Evolutionary conservation across 2,888 invertebrate genomes (phyloP).

Genomic region (Omphaloscelis lunosa): DNA sequence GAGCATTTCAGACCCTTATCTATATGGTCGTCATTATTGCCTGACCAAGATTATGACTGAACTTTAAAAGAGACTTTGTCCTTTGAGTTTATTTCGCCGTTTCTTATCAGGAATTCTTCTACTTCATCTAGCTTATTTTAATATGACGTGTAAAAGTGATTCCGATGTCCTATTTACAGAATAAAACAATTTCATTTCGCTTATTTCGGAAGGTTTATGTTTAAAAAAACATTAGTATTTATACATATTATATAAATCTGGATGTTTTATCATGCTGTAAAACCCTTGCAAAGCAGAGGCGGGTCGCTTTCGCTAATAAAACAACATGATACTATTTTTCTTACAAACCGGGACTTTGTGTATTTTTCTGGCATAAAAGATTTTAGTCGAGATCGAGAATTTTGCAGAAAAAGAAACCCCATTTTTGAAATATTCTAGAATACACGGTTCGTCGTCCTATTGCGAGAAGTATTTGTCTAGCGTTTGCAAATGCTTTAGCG

Average conservation of each 20-base stretch:
- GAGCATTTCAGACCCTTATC: too few relatives aligned
- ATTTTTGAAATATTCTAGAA: conserved; percentile 4
- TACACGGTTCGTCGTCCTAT: background rate
- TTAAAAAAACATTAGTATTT: background rate
- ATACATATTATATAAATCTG: background rate
- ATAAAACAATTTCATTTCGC: too few relatives aligned
- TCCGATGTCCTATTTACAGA: too few relatives aligned
- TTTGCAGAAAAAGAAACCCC: background rate
- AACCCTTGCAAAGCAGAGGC: background rate
- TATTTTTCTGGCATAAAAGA: background rate
- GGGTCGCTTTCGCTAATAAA: background rate
- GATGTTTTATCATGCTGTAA: background rate
- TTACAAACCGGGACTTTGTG: background rate
- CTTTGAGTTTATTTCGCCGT: too few relatives aligned
- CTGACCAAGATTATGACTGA: too few relatives aligned
- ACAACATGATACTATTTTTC: background rate
- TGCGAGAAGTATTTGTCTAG: conserved; percentile 9
- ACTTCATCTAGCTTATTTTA: too few relatives aligned
- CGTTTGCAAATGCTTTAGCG: conserved; percentile 7
- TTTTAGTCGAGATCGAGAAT: background rate
- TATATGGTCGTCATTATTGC: too few relatives aligned
- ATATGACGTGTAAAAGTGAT: too few relatives aligned
- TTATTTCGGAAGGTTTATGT: background rate
- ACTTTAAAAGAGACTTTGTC: too few relatives aligned
- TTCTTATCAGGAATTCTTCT: too few relatives aligned